Evolutionary conservation across 2,797 vertebrate genomes (phyloP).

Genomic region (Eulemur coronatus): DNA sequence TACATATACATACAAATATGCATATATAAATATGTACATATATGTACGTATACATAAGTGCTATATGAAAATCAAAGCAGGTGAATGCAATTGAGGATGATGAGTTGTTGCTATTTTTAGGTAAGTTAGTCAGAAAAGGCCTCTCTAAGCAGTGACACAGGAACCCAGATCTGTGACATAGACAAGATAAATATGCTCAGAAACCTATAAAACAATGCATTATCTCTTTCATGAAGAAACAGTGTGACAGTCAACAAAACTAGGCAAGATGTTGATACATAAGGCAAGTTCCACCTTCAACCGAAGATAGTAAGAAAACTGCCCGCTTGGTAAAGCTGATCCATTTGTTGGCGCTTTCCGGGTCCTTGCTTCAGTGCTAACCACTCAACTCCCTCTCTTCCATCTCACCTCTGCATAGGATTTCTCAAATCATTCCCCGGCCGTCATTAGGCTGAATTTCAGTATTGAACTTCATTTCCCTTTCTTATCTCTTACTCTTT

Average conservation of each 20-base stretch:
- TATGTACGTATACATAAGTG: not conserved
- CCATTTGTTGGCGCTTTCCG: not conserved
- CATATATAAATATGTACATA: not conserved
- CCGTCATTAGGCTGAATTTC: constrained; percentile 51
- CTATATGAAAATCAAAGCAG: not conserved
- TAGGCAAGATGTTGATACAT: not conserved
- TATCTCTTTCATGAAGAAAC: not conserved
- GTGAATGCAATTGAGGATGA: not conserved
- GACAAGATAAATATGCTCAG: not conserved
- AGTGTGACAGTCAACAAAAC: not conserved
- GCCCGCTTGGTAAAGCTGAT: not conserved
- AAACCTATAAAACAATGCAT: not conserved
- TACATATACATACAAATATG: not conserved
- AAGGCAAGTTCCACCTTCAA: not conserved
- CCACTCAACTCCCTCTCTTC: not conserved
- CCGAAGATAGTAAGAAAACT: not conserved
- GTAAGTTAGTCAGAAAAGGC: not conserved
- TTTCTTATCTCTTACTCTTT: not conserved
- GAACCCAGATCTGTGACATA: not conserved
- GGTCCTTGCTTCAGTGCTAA: not conserved
- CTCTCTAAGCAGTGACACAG: not conserved
- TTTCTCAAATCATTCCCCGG: constrained; percentile 51
- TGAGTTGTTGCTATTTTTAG: not conserved
- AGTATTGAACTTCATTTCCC: constrained; percentile 13
- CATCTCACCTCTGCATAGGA: not conserved